Base-by-base conservation (phyloP, 2,113 vertebrate species). In the Saguinus midas region DNA sequence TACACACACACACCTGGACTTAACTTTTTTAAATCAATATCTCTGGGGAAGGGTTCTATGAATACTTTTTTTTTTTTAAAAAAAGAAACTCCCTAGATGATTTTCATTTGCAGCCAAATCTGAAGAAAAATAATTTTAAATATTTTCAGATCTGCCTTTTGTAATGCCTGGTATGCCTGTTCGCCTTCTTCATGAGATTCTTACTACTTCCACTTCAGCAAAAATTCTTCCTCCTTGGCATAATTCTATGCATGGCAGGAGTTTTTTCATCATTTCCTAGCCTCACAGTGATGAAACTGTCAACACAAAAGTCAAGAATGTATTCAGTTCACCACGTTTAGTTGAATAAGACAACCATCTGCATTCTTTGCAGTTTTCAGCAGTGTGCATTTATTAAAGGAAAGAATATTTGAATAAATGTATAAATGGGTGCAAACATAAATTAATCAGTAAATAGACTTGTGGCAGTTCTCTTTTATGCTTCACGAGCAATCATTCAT, bases 381-480 rank as follows among this genome's bases (percentile, higher is more conserved):
- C 84, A 95, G 32, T 85, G 57, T 88, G 29, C 23, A 81, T 90
- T 94, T 97, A 87, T 97, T 97, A 92, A 94, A 94, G 61, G 81
- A 76, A 96, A 93, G 35, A 94, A 81, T 78, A 52, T 52, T 92
- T 95, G 88, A 95, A 96, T 90, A 90, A 95, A 92, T 94, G 87
- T 90, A 45, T 95, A 81, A 97, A 96, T 96, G 72, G 21, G 7
- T 88, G 40, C 11, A 82, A 95, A 40, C 50, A 90, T 40, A 43
- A 92, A 64, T 94, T 95, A 94, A 95, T 95, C 81, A 78, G 27
- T 92, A 58, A 87, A 50, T 37, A 90, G 11, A 16, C 37, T 82
- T 72, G n/a, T 92, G 85, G 35, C 13, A 75, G 57, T 57, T 95
- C 73, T 79, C 9, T 82, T 95, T 75, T 57, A 68, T 76, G 75